Base-by-base conservation (phyloP, 2,797 vertebrate species). In the Anniella stebbinsi region DNA sequence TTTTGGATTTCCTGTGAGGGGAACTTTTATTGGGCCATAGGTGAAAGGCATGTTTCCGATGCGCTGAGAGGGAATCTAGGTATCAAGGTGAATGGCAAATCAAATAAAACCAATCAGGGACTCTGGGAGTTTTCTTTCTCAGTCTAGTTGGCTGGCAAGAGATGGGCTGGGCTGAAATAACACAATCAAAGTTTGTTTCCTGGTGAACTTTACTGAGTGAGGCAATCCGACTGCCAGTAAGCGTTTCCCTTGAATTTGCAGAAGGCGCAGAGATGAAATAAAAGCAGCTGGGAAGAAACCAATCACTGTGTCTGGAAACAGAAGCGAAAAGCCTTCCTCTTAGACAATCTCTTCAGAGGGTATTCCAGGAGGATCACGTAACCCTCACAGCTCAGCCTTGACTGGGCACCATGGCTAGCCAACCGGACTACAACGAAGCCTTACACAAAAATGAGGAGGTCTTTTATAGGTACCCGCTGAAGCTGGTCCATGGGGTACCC, bases 381-480 rank as follows among this genome's bases (percentile, higher is more conserved):
- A 11, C 51, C 48, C 66, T 57, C 23, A 54, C 13, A 45, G 36
- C 11, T 41, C 28, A 18, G 30, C 38, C 15, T 21, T 28, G 33
- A 63, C 41, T 18, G 41, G 21, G 17, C n/a, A 25, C 38, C 60
- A 91, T 91, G 91, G 48, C 48, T 18, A 28, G 2, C 0, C 1
- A 51, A 0, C 0, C 1, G 30, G 86, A 88, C 25, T 93, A 91
- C 36, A 33, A 10, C 1, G 0, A 57, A 23, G 4, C 4, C 30
- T 28, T 94, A 28, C 10, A 51, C 0, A 10, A 91, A 0, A 7
- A 54, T 13, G 66, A n/a, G 0, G 15, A 33, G 0, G 73, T 91
- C 18, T 60, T 98, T 28, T 78, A 38, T 6, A 97, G 98, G 41
- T 98, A 97, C 93, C 97, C 97, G 33, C 91, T 98, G 66, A 86